These are phyloP conservation scores for Phthorimaea operculella DNA, from an alignment of 1,140 invertebrate species.

Conservation along the genomic window DNA sequence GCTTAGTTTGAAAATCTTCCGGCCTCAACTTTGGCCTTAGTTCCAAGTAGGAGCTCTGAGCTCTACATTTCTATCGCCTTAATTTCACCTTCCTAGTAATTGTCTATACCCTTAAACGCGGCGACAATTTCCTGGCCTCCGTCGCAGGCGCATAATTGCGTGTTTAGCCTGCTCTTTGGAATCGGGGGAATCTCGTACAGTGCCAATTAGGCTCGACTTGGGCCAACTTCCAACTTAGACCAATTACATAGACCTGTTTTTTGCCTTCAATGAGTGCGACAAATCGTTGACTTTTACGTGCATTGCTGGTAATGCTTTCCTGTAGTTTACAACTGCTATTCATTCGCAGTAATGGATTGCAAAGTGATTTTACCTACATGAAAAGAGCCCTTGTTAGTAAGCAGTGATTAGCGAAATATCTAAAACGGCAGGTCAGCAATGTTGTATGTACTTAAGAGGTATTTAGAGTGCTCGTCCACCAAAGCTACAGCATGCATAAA, in stretches of 20 bases:
- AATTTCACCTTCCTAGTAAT: background rate
- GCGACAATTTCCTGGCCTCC: background rate
- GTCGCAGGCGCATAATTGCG: background rate
- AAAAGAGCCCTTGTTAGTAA: slow-evolving; percentile 1
- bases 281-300: too few species aligned
- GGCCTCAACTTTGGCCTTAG: too few species aligned
- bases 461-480: background rate
- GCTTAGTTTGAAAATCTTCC: too few species aligned
- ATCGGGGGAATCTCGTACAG: slow-evolving; percentile 2
- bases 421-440: background rate
- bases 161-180: background rate
- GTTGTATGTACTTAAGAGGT: background rate
- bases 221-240: background rate
- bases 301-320: too few species aligned
- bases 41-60: too few species aligned
- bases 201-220: background rate
- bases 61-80: too few species aligned
- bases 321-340: too few species aligned
- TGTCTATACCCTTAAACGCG: background rate
- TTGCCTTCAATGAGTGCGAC: background rate
- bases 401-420: background rate
- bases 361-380: too few species aligned
- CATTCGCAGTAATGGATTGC: too few species aligned
- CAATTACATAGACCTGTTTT: slow-evolving; percentile 2
- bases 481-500: too few species aligned